Evolutionary conservation across 2,797 vertebrate genomes (phyloP), one percentile per base, ranked within the genome.

Genomic region (Dendrocincla fuliginosa): DNA sequence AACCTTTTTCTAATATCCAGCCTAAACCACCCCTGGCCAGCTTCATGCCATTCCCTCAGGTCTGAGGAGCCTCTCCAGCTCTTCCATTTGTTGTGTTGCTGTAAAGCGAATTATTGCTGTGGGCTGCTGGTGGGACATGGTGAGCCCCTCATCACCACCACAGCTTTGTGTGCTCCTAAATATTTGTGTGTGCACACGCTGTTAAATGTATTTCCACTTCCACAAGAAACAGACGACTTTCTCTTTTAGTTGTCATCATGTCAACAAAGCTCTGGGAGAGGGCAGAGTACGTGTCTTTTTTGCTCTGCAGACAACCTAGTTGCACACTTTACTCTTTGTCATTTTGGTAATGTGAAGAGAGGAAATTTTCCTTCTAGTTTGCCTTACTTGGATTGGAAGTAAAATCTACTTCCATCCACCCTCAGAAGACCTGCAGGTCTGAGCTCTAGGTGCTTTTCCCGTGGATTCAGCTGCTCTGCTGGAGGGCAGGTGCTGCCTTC

Each of bases 181-280:
- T 59, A 50, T 61, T 70, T 63, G 23, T 35, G 57, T 60, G 52
- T 35, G 22, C 1, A 2, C 28, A 19, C 0, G 0, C 16, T 84
- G 47, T 35, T 77, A 46, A 87, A 84, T 41, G 24, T 47, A 82
- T 59, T 92, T 92, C 44, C 20, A 2, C 17, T 75, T 92, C 68
- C 59, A 60, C 35, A 52, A 57, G n/a, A 78, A 83, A 55, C 24
- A 44, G n/a, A 24, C 55, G 37, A 25, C 30, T 87, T 68, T 70
- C 49, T 60, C 44, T 82, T 59, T 28, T 61, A 20, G 55, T 91
- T 84, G 42, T 75, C 55, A 27, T 84, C 28, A 9, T 67, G 67
- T 79, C 88, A 87, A 25, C 74, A 82, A 35, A 82, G 68, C 70
- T 64, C n/a, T 83, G 68, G 64, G 71, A 80, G 55, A 49, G 17